A percentile compares a stretch with the other conserved stretches of the same genome.
phyloP scores from a whole-genome alignment of 2,113 vertebrate species.

The Anguilla rostrata region DNA sequence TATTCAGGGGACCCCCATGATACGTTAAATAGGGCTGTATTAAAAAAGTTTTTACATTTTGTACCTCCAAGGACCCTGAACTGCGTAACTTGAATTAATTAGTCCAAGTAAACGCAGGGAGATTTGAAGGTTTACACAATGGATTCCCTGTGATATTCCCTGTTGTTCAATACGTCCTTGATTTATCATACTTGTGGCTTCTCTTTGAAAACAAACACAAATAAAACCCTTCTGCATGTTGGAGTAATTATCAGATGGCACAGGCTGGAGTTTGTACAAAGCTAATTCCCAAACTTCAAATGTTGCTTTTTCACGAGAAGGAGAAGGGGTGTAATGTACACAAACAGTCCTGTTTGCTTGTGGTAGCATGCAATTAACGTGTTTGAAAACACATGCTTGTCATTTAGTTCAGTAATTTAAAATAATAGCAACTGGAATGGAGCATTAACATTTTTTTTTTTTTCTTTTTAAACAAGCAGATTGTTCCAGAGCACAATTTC shows the following conservation, averaged over 20 bases:
- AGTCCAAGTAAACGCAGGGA: constrained; percentile 17
- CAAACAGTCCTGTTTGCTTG: not conserved
- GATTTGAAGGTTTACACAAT: constrained; percentile 20
- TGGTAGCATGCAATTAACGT: not conserved
- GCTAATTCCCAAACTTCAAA: constrained; percentile 16
- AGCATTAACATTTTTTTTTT: not conserved
- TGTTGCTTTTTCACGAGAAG: constrained; percentile 9
- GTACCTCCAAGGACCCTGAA: no score
- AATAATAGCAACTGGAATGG: not conserved
- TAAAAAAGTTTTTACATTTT: no score
- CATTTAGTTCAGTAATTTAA: not conserved
- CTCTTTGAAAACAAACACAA: constrained; percentile 1
- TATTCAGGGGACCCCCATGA: no score
- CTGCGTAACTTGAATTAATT: constrained; percentile 9
- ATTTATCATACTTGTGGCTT: constrained; percentile 15
- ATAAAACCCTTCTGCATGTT: constrained; percentile 10
- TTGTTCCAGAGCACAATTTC: not conserved
- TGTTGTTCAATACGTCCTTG: constrained; percentile 18
- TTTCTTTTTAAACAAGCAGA: not conserved
- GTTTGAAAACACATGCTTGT: not conserved
- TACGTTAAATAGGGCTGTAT: not conserved
- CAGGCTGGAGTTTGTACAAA: not conserved
- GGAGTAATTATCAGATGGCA: constrained; percentile 28
- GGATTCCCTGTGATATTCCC: constrained; percentile 12
- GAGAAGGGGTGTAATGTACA: not conserved